Evolutionary conservation across 1,140 invertebrate genomes (phyloP).

Genomic region (Conus ventricosus): DNA sequence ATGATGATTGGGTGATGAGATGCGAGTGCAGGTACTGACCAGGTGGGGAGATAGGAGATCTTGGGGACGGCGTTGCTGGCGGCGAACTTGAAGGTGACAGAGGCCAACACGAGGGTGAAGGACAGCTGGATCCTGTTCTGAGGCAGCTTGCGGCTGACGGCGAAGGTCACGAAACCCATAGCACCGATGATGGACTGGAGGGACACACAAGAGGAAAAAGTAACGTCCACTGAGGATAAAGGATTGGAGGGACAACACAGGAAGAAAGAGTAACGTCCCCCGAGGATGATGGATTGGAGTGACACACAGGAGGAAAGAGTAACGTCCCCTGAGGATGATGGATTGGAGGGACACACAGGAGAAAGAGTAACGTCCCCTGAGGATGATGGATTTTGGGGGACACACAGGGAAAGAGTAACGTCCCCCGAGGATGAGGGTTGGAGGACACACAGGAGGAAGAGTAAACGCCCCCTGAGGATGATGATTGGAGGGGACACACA

Average conservation of each 20-base stretch:
- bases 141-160: conserved; percentile 53
- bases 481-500: too few relatives aligned
- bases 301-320: too few relatives aligned
- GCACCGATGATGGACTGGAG: conserved; percentile 61
- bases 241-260: too few relatives aligned
- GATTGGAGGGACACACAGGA: not conserved
- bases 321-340: too few relatives aligned
- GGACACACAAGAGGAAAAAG: not conserved
- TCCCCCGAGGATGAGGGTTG: too few relatives aligned
- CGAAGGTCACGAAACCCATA: conserved; percentile 65
- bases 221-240: too few relatives aligned
- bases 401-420: too few relatives aligned
- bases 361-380: not conserved
- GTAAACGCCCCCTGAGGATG: too few relatives aligned
- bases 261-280: not conserved
- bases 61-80: conserved; percentile 67
- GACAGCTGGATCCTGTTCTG: conserved; percentile 67
- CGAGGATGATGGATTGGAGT: too few relatives aligned
- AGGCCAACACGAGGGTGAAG: conserved; percentile 66
- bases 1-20: not conserved
- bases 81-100: conserved; percentile 67
- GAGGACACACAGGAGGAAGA: too few relatives aligned
- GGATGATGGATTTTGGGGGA: too few relatives aligned
- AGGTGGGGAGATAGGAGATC: conserved; percentile 68
- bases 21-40: conserved; percentile 49